Base-by-base conservation (phyloP, 2,113 vertebrate species). In the Ophthalmolycus amberensis region DNA sequence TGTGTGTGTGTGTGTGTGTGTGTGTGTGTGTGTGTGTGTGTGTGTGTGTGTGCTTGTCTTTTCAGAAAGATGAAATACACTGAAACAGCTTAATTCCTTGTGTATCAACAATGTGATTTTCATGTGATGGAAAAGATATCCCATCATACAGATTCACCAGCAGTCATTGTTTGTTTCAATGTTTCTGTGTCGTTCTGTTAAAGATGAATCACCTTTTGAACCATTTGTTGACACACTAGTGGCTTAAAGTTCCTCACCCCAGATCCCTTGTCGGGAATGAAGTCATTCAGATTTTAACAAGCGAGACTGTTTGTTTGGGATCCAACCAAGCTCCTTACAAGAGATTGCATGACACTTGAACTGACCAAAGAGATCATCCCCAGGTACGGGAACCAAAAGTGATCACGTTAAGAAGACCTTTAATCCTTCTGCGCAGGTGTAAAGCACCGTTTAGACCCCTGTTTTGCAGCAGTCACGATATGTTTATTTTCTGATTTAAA, bases 311-410 rank as follows among this genome's bases (percentile, higher is more conserved):
- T 82, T 80, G 74, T 87, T 85, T 93, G 81, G 80, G 64, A 84
- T 80, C 37, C 68, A 46, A 65, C 69, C 84, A 93, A 90, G 84
- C 90, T 89, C 48, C 88, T 91, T 89, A 90, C 70, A 73, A 67
- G 82, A 83, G 88, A 79, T 89, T 91, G 90, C 77, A 83, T 89
- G 85, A 87, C 84, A 80, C 79, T 89, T 90, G 81, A 75, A 80
- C 84, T 75, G 64, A 78, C 85, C 86, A 85, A 92, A 88, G 77
- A 63, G 87, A 90, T 91, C 80, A 91, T 59, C 54, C 46, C 0
- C 18, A 16, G 27, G 18, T 37, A 71, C 34, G 59, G 67, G 40
- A 62, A 80, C 56, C 75, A n/a, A 71, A 71, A 84, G 62, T 27
- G 71, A 74, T 90, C 87, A 69, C 27, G 40, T 79, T 22, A 84